phyloP scores from a whole-genome alignment of 53 echinoderm and acorn worm species.

The Echinometra lucunter region DNA sequence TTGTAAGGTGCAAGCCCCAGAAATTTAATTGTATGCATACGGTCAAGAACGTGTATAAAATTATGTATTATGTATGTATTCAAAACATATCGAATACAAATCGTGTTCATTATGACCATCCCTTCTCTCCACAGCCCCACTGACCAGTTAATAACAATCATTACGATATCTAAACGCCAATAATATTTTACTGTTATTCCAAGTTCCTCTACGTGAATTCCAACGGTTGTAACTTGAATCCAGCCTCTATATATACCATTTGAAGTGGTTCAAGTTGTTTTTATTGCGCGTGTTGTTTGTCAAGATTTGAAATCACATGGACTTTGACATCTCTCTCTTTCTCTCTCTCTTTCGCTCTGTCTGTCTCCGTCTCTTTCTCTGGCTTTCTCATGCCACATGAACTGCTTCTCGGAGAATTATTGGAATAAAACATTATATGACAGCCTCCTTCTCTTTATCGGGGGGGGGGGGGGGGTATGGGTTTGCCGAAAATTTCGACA shows the following conservation, averaged over 20 bases:
- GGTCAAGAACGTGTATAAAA: too few relatives aligned
- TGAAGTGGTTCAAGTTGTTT: constrained; percentile 18
- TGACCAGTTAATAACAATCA: not conserved
- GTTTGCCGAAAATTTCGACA: too few relatives aligned
- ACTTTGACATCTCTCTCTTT: constrained; percentile 59
- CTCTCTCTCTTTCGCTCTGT: not conserved
- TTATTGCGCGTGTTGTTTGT: constrained; percentile 54
- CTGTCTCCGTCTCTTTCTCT: not conserved
- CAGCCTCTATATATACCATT: not conserved
- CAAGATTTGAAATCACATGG: constrained; percentile 46
- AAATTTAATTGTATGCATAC: not conserved
- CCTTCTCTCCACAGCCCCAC: not conserved
- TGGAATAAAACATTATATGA: too few relatives aligned
- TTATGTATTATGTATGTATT: too few relatives aligned
- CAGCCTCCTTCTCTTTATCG: too few relatives aligned
- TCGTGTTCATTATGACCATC: not conserved
- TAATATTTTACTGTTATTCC: not conserved
- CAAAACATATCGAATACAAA: not conserved
- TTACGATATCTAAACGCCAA: not conserved
- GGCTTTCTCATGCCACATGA: too few relatives aligned
- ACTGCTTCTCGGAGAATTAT: too few relatives aligned
- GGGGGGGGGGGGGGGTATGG: too few relatives aligned
- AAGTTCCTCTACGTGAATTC: not conserved
- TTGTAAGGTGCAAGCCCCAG: not conserved
- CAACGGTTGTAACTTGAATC: not conserved